Percentiles rank a stretch among this genome's conserved stretches.
These are phyloP conservation scores for Gerris buenoi DNA, from an alignment of 1,140 invertebrate species.

Conservation along the genomic window DNA sequence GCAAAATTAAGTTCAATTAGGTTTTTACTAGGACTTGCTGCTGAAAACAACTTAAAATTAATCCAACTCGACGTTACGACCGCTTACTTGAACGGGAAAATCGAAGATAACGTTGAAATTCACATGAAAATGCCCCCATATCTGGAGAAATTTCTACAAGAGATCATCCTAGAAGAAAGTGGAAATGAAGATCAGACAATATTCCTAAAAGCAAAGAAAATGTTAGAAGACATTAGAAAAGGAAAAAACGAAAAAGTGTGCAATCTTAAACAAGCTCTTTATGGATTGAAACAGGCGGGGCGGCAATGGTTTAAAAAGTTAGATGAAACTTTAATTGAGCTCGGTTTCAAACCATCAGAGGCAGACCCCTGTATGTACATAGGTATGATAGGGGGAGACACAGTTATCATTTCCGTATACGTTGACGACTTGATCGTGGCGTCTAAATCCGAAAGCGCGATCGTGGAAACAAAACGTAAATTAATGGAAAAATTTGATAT, in stretches of 20 bases:
- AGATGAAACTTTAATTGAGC: neutral
- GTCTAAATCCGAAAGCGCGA: too few species aligned
- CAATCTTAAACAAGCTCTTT: neutral
- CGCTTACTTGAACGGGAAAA: neutral
- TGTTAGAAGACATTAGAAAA: neutral
- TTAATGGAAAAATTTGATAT: too few species aligned
- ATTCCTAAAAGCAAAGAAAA: neutral
- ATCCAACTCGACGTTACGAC: neutral
- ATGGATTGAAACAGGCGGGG: neutral
- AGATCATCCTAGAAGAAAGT: neutral
- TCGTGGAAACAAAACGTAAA: too few species aligned
- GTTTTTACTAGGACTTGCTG: neutral
- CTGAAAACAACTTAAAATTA: neutral
- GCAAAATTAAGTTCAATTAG: neutral
- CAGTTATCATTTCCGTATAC: neutral
- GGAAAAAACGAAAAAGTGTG: neutral
- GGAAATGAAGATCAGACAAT: neutral
- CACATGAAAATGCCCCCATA: neutral
- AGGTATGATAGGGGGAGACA: neutral
- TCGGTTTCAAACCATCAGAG: neutral
- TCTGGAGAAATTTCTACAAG: neutral
- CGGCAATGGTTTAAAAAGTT: neutral
- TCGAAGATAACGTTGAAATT: neutral
- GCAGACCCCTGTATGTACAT: neutral
- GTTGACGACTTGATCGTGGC: neutral